Evolutionary conservation across 2,797 vertebrate species (phyloP).

Genomic region (Melanotaenia pygmaea): DNA sequence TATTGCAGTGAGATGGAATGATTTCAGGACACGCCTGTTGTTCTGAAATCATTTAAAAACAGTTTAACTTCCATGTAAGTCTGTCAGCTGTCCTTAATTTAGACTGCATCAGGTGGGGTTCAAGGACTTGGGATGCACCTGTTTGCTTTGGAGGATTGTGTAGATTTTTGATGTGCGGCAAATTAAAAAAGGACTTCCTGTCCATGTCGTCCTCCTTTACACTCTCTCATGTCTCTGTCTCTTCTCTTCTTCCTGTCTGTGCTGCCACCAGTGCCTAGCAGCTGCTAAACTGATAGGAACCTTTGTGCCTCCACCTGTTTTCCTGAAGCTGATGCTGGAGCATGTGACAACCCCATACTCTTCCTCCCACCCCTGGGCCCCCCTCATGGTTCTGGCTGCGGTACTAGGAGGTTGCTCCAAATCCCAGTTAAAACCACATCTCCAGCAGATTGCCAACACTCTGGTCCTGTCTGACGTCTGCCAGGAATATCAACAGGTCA

Average conservation of each 20-base stretch:
- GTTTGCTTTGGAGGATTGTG: conserved; percentile 39
- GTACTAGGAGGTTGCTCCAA: conserved; percentile 85
- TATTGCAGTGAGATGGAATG: conserved; percentile 13
- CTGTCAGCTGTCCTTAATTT: conserved; percentile 20
- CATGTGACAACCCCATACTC: conserved; percentile 78
- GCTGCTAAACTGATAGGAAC: conserved; percentile 89
- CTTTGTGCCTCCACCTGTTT: conserved; percentile 90
- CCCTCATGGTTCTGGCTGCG: conserved; percentile 88
- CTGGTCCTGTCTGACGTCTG: conserved; percentile 83
- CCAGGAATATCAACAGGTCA: conserved; percentile 89
- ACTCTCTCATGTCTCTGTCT: conserved; percentile 6
- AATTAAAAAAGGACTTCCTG: conserved; percentile 40
- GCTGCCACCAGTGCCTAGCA: conserved; percentile 81
- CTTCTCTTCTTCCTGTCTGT: conserved; percentile 27
- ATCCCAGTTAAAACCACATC: conserved; percentile 83
- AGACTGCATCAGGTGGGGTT: conserved; percentile 12
- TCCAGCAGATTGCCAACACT: conserved; percentile 75
- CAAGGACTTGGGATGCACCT: conserved; percentile 71
- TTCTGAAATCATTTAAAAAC: conserved; percentile 29
- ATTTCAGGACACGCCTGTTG: conserved; percentile 59
- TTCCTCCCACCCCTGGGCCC: conserved; percentile 79
- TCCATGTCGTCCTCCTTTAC: conserved; percentile 8
- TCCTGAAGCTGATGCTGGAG: conserved; percentile 86
- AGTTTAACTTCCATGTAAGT: conserved; percentile 6
- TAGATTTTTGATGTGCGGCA: conserved; percentile 45